Evolutionary conservation across 2,888 invertebrate genomes (phyloP).

Genomic region (Papilio gigon): DNA sequence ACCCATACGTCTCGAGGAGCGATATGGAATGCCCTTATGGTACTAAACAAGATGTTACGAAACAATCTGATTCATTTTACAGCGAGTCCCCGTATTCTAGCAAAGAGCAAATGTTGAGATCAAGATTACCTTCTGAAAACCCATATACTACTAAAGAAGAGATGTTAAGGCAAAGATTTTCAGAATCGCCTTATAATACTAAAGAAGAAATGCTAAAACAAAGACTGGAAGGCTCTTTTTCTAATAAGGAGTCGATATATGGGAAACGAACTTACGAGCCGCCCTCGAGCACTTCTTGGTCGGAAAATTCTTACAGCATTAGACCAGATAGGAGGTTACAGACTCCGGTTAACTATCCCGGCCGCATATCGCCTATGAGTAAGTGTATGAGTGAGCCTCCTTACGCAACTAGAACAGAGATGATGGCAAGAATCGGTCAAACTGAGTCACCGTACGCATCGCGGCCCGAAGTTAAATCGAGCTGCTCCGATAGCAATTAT

Average conservation of each 20-base stretch:
- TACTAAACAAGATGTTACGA: conserved; percentile 55
- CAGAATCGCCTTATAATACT: conserved; percentile 78
- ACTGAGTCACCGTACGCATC: conserved; percentile 72
- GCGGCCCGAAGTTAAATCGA: conserved; percentile 72
- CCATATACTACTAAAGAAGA: conserved; percentile 79
- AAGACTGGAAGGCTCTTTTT: conserved; percentile 65
- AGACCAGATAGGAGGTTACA: conserved; percentile 73
- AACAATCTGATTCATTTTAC: conserved; percentile 66
- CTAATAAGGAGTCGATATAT: conserved; percentile 68
- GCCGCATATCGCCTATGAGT: conserved; percentile 70
- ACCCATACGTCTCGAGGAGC: conserved; percentile 52
- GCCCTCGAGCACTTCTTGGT: conserved; percentile 72
- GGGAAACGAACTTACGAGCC: conserved; percentile 77
- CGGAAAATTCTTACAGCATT: conserved; percentile 70
- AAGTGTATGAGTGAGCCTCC: conserved; percentile 80
- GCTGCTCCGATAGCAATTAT: conserved; percentile 73
- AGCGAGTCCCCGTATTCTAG: conserved; percentile 76
- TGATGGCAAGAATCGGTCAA: conserved; percentile 70
- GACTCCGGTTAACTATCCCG: conserved; percentile 70
- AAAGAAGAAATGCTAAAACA: conserved; percentile 78
- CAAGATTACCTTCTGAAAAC: conserved; percentile 70
- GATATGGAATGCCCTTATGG: conserved; percentile 55
- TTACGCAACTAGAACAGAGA: conserved; percentile 73
- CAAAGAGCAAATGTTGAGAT: conserved; percentile 74
- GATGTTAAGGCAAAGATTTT: conserved; percentile 77